Percentiles rank a stretch among this genome's conserved stretches.
Conservation (phyloP, 2,113 vertebrate species). For the Podocnemis expansa region DNA sequence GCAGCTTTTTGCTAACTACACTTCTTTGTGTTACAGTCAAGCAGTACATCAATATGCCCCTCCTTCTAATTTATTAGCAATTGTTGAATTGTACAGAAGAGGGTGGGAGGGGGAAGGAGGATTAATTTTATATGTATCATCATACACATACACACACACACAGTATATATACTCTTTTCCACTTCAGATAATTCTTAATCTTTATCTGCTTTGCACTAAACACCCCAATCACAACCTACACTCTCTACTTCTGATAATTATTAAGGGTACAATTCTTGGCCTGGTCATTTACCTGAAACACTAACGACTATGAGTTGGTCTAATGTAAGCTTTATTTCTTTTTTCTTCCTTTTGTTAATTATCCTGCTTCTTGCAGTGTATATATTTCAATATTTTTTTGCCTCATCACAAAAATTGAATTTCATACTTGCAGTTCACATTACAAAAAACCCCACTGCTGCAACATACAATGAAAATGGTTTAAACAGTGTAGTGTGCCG, state of each 20-base stretch:
- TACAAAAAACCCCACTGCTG: neutral
- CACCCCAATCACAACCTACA: conserved; percentile 10
- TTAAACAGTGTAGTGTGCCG: neutral
- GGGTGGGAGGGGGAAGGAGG: conserved; percentile 68
- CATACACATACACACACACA: no score
- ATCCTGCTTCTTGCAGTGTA: neutral
- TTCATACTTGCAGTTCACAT: conserved; percentile 17
- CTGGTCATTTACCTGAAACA: conserved; percentile 20
- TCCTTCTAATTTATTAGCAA: conserved; percentile 95
- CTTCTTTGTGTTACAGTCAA: conserved; percentile 96
- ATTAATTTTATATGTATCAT: conserved; percentile 85
- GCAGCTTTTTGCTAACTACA: conserved; percentile 96
- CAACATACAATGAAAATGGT: conserved; percentile 16
- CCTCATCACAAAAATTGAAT: neutral
- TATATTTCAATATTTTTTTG: neutral
- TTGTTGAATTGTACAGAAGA: conserved; percentile 85
- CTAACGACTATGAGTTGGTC: conserved; percentile 35
- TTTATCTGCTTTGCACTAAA: conserved; percentile 61
- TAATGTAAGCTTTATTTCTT: conserved; percentile 2
- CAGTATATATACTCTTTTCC: neutral
- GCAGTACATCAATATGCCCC: conserved; percentile 92
- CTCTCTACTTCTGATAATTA: conserved; percentile 51
- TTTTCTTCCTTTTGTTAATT: conserved; percentile 22
- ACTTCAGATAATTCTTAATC: conserved; percentile 70
- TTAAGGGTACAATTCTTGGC: conserved; percentile 53